A percentile compares a stretch with the other conserved stretches of the same genome.
These are phyloP conservation scores for Tuberolachnus salignus DNA, from an alignment of 2,888 invertebrate species.

Conservation along the genomic window DNA sequence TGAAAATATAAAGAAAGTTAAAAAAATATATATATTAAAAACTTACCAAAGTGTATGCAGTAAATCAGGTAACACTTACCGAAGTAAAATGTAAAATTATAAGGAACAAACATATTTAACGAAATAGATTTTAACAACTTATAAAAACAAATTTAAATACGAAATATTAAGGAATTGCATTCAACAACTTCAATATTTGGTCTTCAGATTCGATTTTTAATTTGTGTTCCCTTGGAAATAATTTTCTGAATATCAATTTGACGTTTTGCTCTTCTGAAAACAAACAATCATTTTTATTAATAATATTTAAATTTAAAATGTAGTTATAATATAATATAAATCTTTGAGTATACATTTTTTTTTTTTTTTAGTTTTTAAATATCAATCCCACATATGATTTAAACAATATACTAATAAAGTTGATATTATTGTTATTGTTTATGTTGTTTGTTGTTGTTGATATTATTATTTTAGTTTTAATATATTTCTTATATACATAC, in stretches of 20 bases:
- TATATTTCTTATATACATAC: too few relatives aligned
- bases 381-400: too few relatives aligned
- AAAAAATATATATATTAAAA: constrained; percentile 40
- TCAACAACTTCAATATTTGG: constrained; percentile 43
- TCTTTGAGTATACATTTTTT: neutral
- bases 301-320: neutral
- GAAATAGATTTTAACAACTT: constrained; percentile 45
- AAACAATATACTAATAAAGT: too few relatives aligned
- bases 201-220: constrained; percentile 50
- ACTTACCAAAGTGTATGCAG: constrained; percentile 15
- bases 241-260: constrained; percentile 57
- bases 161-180: constrained; percentile 18
- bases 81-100: constrained; percentile 38
- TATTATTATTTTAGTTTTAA: too few relatives aligned
- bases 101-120: constrained; percentile 50
- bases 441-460: too few relatives aligned
- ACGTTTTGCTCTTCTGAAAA: constrained; percentile 58
- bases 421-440: too few relatives aligned
- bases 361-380: neutral
- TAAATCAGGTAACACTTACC: constrained; percentile 32
- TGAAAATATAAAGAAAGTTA: neutral
- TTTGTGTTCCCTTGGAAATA: constrained; percentile 54
- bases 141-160: constrained; percentile 33
- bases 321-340: neutral
- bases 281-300: constrained; percentile 34